These are phyloP conservation scores for Rhynchonema sp. DNA, from an alignment of 2,888 invertebrate genomes.

Conservation along the genomic window DNA sequence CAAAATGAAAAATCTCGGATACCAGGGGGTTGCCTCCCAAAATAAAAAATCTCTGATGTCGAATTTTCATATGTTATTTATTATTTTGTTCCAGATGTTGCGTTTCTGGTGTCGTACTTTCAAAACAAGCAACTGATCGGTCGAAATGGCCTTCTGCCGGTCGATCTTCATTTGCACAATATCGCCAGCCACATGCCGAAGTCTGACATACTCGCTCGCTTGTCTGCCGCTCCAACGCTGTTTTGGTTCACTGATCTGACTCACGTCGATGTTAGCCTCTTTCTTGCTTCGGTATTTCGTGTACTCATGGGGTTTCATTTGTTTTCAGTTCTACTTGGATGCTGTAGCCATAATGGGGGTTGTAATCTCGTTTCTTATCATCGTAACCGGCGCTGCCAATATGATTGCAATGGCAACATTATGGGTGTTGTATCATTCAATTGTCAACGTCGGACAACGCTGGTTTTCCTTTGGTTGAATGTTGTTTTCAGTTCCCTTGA, in stretches of 20 bases:
- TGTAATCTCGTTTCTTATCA: constrained; percentile 20
- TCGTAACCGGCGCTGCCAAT: constrained; percentile 29
- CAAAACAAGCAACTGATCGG: constrained; percentile 31
- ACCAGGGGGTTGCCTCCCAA: too few relatives aligned
- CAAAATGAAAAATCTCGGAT: too few relatives aligned
- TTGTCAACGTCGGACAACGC: constrained; percentile 25
- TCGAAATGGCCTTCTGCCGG: constrained; percentile 27
- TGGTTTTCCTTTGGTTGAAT: constrained; percentile 14
- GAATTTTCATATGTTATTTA: too few relatives aligned
- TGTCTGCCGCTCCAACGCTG: constrained; percentile 21
- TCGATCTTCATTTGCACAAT: background rate
- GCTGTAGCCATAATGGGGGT: constrained; percentile 25
- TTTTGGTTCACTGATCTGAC: constrained; percentile 22
- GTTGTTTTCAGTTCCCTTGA: too few relatives aligned
- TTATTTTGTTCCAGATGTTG: constrained; percentile 24
- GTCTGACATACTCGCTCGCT: background rate
- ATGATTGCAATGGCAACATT: constrained; percentile 26
- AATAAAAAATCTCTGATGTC: too few relatives aligned
- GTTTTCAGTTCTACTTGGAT: constrained; percentile 24
- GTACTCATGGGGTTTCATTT: too few relatives aligned
- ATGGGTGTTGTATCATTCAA: constrained; percentile 32
- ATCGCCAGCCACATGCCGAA: background rate
- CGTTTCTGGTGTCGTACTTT: constrained; percentile 29
- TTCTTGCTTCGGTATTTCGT: too few relatives aligned
- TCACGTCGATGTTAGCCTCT: constrained; percentile 5